Percentiles rank a stretch among this genome's conserved stretches.
phyloP scores from a whole-genome alignment of 2,113 vertebrate genomes.

The Chaetodon trifascialis region DNA sequence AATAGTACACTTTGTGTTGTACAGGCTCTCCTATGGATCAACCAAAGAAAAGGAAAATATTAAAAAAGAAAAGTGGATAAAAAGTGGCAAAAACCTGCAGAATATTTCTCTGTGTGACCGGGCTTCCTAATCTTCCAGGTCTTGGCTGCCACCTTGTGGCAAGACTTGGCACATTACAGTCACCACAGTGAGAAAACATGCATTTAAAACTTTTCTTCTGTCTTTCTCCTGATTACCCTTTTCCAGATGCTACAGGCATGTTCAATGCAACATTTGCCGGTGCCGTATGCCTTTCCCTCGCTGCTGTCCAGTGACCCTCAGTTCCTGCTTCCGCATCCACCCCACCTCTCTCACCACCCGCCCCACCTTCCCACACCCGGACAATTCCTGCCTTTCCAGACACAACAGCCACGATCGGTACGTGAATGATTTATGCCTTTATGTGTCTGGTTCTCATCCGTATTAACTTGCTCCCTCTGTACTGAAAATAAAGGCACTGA shows the following conservation, averaged over 20 bases:
- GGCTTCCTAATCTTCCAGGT: neutral
- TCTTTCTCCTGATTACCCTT: conserved; percentile 43
- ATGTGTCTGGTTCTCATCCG: neutral
- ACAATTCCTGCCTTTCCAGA: conserved; percentile 97
- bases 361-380: conserved; percentile 92
- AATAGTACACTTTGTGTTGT: conserved; percentile 14
- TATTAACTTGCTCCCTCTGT: neutral
- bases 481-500: neutral
- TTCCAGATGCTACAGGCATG: conserved; percentile 96
- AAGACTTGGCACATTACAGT: neutral
- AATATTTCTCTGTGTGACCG: neutral
- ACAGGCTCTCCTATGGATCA: neutral
- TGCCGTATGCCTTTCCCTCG: conserved; percentile 96
- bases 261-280: conserved; percentile 96
- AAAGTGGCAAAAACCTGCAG: conserved; percentile 10
- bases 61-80: conserved; percentile 4
- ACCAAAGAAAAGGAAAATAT: conserved; percentile 22
- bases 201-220: neutral
- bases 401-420: conserved; percentile 96
- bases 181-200: neutral
- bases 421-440: conserved; percentile 52
- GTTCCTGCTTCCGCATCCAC: conserved; percentile 93
- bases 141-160: conserved; percentile 77
- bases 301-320: conserved; percentile 95
- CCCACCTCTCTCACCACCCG: conserved; percentile 92